phyloP scores from a whole-genome alignment of 2,797 vertebrate genomes.

The Diplodus puntazzo region DNA sequence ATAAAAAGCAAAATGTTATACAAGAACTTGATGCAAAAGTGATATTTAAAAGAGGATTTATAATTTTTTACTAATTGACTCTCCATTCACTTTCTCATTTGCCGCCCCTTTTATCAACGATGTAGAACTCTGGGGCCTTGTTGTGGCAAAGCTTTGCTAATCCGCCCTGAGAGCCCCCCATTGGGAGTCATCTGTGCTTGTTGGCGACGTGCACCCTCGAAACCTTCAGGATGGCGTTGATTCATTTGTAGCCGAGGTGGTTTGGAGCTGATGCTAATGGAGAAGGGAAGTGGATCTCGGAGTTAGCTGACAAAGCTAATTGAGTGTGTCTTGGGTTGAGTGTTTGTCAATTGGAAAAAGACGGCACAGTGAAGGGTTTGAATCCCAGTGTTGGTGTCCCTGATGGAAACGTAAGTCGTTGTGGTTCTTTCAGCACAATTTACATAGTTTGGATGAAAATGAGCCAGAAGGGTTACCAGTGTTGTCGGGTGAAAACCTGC shows the following conservation, averaged over 20 bases:
- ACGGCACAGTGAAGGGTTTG: slow-evolving; percentile 45
- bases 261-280: slow-evolving; percentile 62
- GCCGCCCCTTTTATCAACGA: slow-evolving; percentile 24
- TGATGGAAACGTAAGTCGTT: slow-evolving; percentile 30
- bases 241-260: slow-evolving; percentile 50
- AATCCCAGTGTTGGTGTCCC: slow-evolving; percentile 32
- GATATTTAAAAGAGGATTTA: neutral
- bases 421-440: slow-evolving; percentile 38
- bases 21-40: neutral
- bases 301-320: slow-evolving; percentile 61
- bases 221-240: slow-evolving; percentile 44
- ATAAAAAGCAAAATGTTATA: neutral
- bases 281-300: slow-evolving; percentile 34
- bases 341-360: slow-evolving; percentile 50
- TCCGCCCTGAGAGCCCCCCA: slow-evolving; percentile 41
- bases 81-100: slow-evolving; percentile 12
- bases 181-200: slow-evolving; percentile 49
- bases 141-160: slow-evolving; percentile 49
- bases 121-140: slow-evolving; percentile 46
- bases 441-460: slow-evolving; percentile 6
- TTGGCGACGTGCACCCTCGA: slow-evolving; percentile 40
- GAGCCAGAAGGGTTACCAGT: neutral
- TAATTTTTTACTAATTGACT: slow-evolving; percentile 7
- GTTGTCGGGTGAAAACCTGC: neutral
- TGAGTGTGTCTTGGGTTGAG: slow-evolving; percentile 60